These are phyloP conservation scores for Megastigmus dorsalis DNA, from an alignment of 2,888 invertebrate species.

Conservation along the genomic window DNA sequence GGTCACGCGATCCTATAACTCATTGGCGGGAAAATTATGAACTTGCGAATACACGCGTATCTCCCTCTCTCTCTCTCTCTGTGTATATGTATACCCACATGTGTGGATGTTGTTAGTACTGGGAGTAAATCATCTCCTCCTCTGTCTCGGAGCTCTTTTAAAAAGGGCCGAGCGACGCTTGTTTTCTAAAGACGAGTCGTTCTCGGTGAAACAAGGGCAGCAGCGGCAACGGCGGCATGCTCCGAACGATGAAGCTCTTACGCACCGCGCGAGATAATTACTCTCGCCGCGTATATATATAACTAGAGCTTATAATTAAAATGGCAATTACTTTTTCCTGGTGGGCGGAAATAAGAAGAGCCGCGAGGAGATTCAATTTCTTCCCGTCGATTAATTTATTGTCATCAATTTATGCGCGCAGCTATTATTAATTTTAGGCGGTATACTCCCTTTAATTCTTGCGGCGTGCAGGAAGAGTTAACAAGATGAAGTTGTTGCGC, in stretches of 20 bases:
- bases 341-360: too few relatives aligned
- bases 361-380: slow-evolving; percentile 18
- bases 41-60: slow-evolving; percentile 4
- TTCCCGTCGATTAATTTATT: background rate
- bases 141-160: slow-evolving; percentile 7
- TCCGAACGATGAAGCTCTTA: slow-evolving; percentile 11
- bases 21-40: slow-evolving; percentile 52
- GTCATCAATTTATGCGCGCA: background rate
- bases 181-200: background rate
- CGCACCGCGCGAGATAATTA: background rate
- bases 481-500: too few relatives aligned
- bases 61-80: too few relatives aligned
- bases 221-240: too few relatives aligned
- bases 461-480: too few relatives aligned
- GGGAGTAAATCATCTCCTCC: slow-evolving; percentile 44
- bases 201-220: background rate
- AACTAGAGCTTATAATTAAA: slow-evolving; percentile 33
- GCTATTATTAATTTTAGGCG: too few relatives aligned
- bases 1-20: slow-evolving; percentile 52
- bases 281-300: too few relatives aligned
- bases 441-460: too few relatives aligned
- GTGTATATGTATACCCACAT: background rate
- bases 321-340: slow-evolving; percentile 27
- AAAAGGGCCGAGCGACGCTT: background rate
- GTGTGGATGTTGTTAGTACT: slow-evolving; percentile 39